Evolutionary conservation across 2,888 invertebrate genomes (phyloP).

Genomic region (Brachylomia viminalis): DNA sequence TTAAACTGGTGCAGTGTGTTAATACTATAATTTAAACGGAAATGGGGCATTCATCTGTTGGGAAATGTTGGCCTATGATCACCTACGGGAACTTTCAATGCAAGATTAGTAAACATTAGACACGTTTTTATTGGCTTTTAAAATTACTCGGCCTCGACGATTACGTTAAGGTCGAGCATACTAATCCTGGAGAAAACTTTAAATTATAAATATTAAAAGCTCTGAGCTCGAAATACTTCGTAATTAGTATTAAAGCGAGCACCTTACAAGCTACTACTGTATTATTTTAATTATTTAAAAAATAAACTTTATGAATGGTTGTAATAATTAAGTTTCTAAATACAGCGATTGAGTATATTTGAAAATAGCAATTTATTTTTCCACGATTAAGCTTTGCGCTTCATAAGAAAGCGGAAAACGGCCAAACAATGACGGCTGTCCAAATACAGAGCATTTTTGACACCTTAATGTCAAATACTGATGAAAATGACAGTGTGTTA

Average conservation of each 20-base stretch:
- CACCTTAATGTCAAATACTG: neutral
- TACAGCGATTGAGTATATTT: neutral
- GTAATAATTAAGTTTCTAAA: neutral
- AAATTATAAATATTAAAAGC: neutral
- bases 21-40: slow-evolving; percentile 3
- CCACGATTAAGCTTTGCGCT: neutral
- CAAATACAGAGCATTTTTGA: neutral
- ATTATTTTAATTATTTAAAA: neutral
- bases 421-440: neutral
- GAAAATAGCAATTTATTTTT: neutral
- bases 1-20: slow-evolving; percentile 2
- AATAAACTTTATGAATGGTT: neutral
- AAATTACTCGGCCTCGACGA: too few relatives aligned
- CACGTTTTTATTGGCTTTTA: neutral
- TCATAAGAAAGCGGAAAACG: neutral
- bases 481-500: neutral
- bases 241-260: neutral
- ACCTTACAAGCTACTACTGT: neutral
- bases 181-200: neutral
- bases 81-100: neutral
- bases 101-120: too few relatives aligned
- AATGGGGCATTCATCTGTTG: neutral
- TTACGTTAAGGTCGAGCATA: too few relatives aligned
- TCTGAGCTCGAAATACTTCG: neutral
- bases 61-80: neutral